phyloP scores from a whole-genome alignment of 35 echinoderm and acorn worm genomes.

The Diadema setosum region DNA sequence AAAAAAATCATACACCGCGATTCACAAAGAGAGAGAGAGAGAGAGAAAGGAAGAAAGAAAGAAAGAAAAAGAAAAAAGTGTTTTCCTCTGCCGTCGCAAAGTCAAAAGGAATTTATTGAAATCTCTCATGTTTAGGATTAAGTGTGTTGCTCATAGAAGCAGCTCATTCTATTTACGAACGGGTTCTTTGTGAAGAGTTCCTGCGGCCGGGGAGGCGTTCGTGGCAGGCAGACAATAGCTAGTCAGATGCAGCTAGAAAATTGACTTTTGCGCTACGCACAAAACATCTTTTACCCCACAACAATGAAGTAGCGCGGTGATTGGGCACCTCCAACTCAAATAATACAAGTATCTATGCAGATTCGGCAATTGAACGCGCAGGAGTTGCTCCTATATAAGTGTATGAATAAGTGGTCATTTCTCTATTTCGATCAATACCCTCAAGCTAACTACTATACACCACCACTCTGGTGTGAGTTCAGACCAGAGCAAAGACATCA shows the following conservation, averaged over 20 bases:
- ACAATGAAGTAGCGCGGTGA: not conserved
- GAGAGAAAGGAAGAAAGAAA: too few relatives aligned
- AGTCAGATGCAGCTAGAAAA: not conserved
- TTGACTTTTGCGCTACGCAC: not conserved
- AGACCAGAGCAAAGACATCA: not conserved
- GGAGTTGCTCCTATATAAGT: not conserved
- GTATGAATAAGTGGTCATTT: slow-evolving; percentile 3
- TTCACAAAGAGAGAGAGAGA: too few relatives aligned
- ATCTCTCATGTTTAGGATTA: not conserved
- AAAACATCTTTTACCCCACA: not conserved
- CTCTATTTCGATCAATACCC: not conserved
- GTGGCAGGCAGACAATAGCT: not conserved
- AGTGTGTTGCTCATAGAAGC: not conserved
- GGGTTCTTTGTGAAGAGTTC: not conserved
- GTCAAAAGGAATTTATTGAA: not conserved
- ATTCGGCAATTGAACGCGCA: not conserved
- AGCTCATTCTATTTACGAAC: not conserved
- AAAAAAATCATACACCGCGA: too few relatives aligned
- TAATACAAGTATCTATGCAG: slow-evolving; percentile 2
- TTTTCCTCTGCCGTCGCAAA: not conserved
- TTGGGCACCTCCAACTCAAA: not conserved
- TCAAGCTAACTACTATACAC: not conserved
- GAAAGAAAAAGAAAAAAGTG: not conserved
- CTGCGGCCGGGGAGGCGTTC: not conserved
- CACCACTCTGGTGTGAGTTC: not conserved